phyloP scores from a whole-genome alignment of 1,140 invertebrate genomes.

The Cyphomyrmex costatus region DNA sequence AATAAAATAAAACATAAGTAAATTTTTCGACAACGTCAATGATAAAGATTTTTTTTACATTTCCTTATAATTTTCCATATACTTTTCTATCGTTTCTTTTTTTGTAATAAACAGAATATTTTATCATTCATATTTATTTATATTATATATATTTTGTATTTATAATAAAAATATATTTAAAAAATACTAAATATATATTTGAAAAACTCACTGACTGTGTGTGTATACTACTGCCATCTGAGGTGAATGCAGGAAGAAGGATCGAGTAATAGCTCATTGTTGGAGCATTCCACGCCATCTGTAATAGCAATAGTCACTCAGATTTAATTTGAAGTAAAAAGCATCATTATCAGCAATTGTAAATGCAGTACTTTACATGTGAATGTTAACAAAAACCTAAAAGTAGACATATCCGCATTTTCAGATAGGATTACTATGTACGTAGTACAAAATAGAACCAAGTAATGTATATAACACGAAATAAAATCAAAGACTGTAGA shows the following conservation, averaged over 20 bases:
- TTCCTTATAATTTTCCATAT: no score
- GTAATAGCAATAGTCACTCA: not conserved
- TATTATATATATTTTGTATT: not conserved
- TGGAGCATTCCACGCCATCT: not conserved
- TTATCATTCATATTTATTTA: no score
- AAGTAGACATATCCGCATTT: no score
- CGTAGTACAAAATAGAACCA: no score
- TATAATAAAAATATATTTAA: not conserved
- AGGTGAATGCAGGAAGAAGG: not conserved
- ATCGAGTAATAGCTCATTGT: not conserved
- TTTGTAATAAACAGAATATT: not conserved
- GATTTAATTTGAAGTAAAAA: not conserved
- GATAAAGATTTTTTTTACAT: not conserved
- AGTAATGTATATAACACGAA: no score
- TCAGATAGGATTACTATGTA: no score
- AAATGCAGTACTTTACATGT: not conserved
- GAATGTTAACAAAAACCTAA: not conserved
- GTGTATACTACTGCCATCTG: conserved; percentile 30
- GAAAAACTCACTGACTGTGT: not conserved
- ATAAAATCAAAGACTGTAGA: no score
- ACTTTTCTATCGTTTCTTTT: not conserved
- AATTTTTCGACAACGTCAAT: no score
- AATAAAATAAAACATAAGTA: no score
- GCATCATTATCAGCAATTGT: conserved; percentile 7
- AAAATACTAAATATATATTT: not conserved